Base-by-base conservation (phyloP, 2,113 vertebrate species). In the Hypomesus transpacificus region DNA sequence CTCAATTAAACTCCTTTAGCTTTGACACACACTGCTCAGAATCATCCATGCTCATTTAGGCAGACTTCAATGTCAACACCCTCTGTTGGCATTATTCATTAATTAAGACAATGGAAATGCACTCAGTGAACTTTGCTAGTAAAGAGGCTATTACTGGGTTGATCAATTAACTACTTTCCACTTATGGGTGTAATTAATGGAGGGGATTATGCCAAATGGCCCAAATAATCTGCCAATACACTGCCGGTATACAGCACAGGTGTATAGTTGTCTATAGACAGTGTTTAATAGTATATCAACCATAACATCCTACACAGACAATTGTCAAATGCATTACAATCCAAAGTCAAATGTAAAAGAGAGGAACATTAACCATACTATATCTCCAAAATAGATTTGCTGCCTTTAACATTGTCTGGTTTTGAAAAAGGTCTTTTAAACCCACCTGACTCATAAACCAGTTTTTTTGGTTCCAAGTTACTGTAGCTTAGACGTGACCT, bases 11-110 rank as follows among this genome's bases (percentile, higher is more conserved):
- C 63, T 75, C 80, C 85, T 86, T 86, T 86, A 79, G 75, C 70
- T 54, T 75, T 79, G 78, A 85, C 86, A 83, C 84, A 84, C 82
- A 21, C 14, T 8, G 22, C 58, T 75, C 75, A 84, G 82, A 72
- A 71, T 70, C 73, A 74, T 60, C 66, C 59, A 3, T 4, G 26
- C 31, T 70, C 24, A 66, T 11, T 21, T 31, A 17, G 16, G 26
- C 62, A 18, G 11, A 28, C 62, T 20, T 26, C 62, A 34, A 28
- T 31, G 7, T 26, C 79, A 72, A 24, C 24, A 7, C 31, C 31
- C 7, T 34, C 31, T 34, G 31, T 59, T 20, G 75, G 67, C 80
- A 79, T 79, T 69, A 81, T 78, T 75, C 18, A 52, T 76, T 85
- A 76, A 85, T 87, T 80, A 84, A 74, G 86, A 79, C 60, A 78